Evolutionary conservation across 2,113 vertebrate genomes (phyloP).

Genomic region (Centropus bengalensis): DNA sequence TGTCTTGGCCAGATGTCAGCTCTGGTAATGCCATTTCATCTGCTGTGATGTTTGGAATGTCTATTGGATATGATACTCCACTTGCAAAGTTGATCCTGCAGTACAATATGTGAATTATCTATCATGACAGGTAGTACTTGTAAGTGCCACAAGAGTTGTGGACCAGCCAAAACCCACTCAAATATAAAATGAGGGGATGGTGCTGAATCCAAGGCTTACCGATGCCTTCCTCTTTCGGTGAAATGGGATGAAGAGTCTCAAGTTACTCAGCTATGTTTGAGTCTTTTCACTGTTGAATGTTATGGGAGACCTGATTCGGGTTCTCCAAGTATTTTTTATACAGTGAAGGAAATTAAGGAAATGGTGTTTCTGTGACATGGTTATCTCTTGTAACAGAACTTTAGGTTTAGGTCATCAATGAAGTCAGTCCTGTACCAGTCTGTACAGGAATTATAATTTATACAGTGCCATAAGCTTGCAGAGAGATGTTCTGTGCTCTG

Average conservation of each 20-base stretch:
- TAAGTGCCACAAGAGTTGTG: not conserved
- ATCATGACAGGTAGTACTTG: not conserved
- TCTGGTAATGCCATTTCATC: not conserved
- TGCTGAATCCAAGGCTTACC: not conserved
- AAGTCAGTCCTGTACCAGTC: not conserved
- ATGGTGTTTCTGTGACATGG: not conserved
- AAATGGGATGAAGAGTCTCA: not conserved
- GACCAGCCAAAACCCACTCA: not conserved
- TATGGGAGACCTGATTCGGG: not conserved
- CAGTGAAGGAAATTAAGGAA: not conserved
- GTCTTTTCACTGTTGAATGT: not conserved
- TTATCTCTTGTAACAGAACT: not conserved
- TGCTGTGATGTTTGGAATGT: not conserved
- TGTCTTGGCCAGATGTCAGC: not conserved
- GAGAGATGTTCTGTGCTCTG: not conserved
- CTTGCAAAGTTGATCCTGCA: rapidly evolving
- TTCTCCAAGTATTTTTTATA: not conserved
- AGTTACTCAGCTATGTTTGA: not conserved
- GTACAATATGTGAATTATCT: not conserved
- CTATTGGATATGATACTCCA: rapidly evolving
- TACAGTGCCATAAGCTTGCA: not conserved
- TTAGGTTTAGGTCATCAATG: not conserved
- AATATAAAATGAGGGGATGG: not conserved
- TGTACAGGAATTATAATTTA: not conserved
- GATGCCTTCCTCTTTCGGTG: not conserved